These are phyloP conservation scores for Nibea albiflora DNA, from an alignment of 2,113 vertebrate species.

Conservation along the genomic window DNA sequence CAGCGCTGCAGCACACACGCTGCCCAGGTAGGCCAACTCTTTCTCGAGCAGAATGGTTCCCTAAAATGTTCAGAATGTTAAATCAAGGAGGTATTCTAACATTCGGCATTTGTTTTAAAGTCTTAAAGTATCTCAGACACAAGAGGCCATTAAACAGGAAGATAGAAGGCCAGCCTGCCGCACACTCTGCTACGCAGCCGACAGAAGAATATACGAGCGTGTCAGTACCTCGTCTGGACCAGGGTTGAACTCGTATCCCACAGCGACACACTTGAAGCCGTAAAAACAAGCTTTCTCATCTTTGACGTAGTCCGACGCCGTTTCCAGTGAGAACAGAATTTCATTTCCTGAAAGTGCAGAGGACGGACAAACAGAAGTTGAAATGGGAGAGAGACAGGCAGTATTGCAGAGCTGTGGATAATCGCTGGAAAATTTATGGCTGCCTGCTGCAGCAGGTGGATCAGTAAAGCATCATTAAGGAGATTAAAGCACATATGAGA, in stretches of 20 bases:
- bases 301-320: slow-evolving; percentile 98
- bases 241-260: slow-evolving; percentile 98
- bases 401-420: slow-evolving; percentile 1
- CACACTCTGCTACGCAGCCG: not conserved
- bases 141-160: not conserved
- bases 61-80: slow-evolving; percentile 79
- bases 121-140: not conserved
- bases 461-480: slow-evolving; percentile 22
- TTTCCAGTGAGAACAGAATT: slow-evolving; percentile 96
- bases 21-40: slow-evolving; percentile 95
- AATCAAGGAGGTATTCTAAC: slow-evolving; percentile 11
- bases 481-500: slow-evolving; percentile 30
- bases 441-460: slow-evolving; percentile 15
- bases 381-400: slow-evolving; percentile 2
- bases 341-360: slow-evolving; percentile 90
- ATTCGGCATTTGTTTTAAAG: not conserved
- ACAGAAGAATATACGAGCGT: not conserved
- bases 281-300: slow-evolving; percentile 98
- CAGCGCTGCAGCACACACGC: slow-evolving; percentile 95
- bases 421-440: slow-evolving; percentile 17
- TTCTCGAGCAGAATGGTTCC: slow-evolving; percentile 98
- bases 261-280: slow-evolving; percentile 97
- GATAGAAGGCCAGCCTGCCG: not conserved
- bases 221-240: slow-evolving; percentile 92
- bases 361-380: slow-evolving; percentile 1